A percentile compares a stretch with the other conserved stretches of the same genome.
These are phyloP conservation scores for Drosophila cognata DNA, from an alignment of 2,888 invertebrate genomes.

Conservation along the genomic window DNA sequence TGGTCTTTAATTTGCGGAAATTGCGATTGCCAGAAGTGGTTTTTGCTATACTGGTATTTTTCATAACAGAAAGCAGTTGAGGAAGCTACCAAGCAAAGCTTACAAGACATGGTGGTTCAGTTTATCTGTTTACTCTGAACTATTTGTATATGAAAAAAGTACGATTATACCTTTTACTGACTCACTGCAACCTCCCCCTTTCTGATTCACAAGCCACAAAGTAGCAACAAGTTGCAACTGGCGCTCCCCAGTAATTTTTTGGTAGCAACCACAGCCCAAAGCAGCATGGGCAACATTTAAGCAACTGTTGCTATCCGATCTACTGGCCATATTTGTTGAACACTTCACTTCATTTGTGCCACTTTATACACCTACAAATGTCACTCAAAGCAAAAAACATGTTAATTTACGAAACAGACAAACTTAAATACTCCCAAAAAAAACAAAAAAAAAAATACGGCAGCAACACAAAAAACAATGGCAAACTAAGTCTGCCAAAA, in stretches of 20 bases:
- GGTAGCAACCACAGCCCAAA: constrained; percentile 24
- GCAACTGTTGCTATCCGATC: constrained; percentile 57
- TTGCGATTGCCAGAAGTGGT: constrained; percentile 49
- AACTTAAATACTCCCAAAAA: constrained; percentile 57
- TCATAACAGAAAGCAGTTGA: neutral
- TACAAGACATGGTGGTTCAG: neutral
- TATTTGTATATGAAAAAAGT: neutral
- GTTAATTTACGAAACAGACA: constrained; percentile 69
- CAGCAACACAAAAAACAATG: constrained; percentile 40
- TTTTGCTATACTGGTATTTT: constrained; percentile 1
- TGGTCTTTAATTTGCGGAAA: constrained; percentile 76
- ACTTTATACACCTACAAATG: constrained; percentile 80
- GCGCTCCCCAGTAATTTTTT: constrained; percentile 43
- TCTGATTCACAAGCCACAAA: constrained; percentile 10
- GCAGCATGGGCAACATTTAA: constrained; percentile 35
- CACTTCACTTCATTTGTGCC: constrained; percentile 80
- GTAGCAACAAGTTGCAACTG: constrained; percentile 32
- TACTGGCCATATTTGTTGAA: constrained; percentile 73
- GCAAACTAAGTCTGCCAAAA: constrained; percentile 54
- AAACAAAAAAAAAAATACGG: constrained; percentile 4
- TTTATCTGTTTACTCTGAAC: neutral
- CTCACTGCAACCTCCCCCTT: constrained; percentile 10
- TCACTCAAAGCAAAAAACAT: constrained; percentile 78
- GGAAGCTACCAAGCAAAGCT: constrained; percentile 7
- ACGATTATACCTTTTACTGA: neutral